Percentiles rank a stretch among this genome's conserved stretches.
phyloP scores from a whole-genome alignment of 1,140 invertebrate genomes.

The Pachyrhynchus sulphureomaculatus region DNA sequence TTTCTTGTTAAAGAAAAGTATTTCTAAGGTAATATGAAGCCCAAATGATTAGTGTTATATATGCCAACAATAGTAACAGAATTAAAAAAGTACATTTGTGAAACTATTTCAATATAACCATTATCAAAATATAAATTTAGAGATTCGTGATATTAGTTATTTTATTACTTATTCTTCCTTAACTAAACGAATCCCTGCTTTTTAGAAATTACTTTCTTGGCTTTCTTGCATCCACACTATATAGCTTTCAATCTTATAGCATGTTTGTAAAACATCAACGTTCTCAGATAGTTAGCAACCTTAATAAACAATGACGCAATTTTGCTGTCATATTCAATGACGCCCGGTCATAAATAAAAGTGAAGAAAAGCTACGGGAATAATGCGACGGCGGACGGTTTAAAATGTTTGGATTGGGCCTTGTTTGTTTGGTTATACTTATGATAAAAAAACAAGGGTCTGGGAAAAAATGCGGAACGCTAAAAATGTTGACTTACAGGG shows the following conservation, averaged over 20 bases:
- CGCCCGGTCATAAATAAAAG: constrained; percentile 19
- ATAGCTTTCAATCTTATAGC: background rate
- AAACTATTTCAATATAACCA: too few relatives aligned
- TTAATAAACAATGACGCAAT: constrained; percentile 30
- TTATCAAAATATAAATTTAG: too few relatives aligned
- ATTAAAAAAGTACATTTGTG: too few relatives aligned
- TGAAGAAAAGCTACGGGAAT: background rate
- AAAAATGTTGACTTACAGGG: too few relatives aligned
- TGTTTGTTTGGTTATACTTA: constrained; percentile 26
- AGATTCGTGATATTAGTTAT: too few relatives aligned
- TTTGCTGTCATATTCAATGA: constrained; percentile 25
- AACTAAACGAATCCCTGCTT: too few relatives aligned
- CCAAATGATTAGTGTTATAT: too few relatives aligned
- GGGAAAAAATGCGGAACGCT: background rate
- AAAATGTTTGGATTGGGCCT: constrained; percentile 24
- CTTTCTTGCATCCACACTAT: background rate
- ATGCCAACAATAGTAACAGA: too few relatives aligned
- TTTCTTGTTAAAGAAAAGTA: too few relatives aligned
- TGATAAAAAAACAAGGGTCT: constrained; percentile 2
- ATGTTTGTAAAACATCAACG: constrained; percentile 2
- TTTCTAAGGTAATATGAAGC: too few relatives aligned
- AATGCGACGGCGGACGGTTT: constrained; percentile 17
- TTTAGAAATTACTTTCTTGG: background rate
- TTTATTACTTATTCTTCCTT: too few relatives aligned
- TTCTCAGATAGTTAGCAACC: constrained; percentile 8